Conservation (phyloP, 2,888 invertebrate species). For the Diadegma fenestrale region DNA sequence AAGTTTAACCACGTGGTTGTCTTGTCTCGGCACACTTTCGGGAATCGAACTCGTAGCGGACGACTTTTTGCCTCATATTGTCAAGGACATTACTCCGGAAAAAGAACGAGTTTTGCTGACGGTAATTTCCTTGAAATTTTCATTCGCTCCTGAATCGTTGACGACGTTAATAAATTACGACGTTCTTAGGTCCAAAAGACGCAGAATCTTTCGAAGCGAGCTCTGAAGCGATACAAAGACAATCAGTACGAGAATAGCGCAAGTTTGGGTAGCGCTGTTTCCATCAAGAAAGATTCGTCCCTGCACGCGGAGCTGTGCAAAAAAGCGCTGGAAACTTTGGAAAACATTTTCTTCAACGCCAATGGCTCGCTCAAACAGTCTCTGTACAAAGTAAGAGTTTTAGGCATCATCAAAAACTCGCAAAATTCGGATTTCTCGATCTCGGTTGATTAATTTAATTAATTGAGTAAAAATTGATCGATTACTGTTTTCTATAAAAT, state of each 20-base stretch:
- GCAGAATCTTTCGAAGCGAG: slow-evolving; percentile 76
- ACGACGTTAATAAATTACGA: slow-evolving; percentile 9
- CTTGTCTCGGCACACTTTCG: slow-evolving; percentile 74
- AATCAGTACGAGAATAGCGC: slow-evolving; percentile 75
- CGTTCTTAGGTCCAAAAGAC: slow-evolving; percentile 76
- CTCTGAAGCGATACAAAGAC: slow-evolving; percentile 76
- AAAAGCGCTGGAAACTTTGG: slow-evolving; percentile 74
- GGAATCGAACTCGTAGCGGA: slow-evolving; percentile 79
- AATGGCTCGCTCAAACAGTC: slow-evolving; percentile 73
- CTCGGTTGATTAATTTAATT: neutral
- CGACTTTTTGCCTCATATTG: slow-evolving; percentile 76
- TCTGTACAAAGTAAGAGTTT: slow-evolving; percentile 77
- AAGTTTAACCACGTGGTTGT: slow-evolving; percentile 78
- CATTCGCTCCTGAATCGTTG: neutral
- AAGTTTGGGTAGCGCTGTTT: slow-evolving; percentile 66
- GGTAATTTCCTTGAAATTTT: slow-evolving; percentile 69
- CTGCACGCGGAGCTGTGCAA: slow-evolving; percentile 75
- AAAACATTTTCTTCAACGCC: slow-evolving; percentile 77
- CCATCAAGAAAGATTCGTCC: slow-evolving; percentile 60
- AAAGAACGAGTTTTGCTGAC: slow-evolving; percentile 76
- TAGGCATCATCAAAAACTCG: neutral
- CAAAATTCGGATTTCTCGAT: neutral
- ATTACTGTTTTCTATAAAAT: too few species aligned
- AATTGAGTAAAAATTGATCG: neutral
- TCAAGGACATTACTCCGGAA: slow-evolving; percentile 78